Conservation (phyloP, 2,113 vertebrate species). For the Apteryx mantelli region DNA sequence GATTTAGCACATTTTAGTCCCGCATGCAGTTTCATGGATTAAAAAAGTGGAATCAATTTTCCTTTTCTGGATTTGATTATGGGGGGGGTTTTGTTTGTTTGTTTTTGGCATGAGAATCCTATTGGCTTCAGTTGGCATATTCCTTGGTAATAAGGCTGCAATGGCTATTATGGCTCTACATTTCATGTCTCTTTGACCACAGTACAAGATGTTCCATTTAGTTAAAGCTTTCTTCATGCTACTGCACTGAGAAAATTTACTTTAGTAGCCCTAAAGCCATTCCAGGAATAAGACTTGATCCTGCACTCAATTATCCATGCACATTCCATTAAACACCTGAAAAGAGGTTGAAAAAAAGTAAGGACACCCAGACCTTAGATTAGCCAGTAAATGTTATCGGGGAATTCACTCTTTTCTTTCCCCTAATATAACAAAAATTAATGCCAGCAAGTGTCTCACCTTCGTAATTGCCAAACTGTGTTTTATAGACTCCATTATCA, state of each 20-base stretch:
- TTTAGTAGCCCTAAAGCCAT: conserved; percentile 17
- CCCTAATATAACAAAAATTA: background rate
- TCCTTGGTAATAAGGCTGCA: background rate
- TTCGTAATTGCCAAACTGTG: background rate
- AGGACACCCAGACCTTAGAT: background rate
- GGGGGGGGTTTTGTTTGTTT: fast-evolving
- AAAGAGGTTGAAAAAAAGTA: conserved; percentile 5
- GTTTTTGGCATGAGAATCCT: background rate
- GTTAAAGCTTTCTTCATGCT: conserved; percentile 35
- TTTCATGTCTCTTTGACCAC: conserved; percentile 18
- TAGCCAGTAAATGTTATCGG: conserved; percentile 1
- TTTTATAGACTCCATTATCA: conserved; percentile 1
- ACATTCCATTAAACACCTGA: background rate
- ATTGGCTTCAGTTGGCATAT: background rate
- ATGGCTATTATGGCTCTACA: background rate
- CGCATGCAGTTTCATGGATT: background rate
- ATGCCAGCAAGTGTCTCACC: background rate
- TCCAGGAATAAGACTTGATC: conserved; percentile 53
- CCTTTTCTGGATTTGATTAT: background rate
- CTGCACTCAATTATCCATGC: conserved; percentile 28
- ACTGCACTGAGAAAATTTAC: conserved; percentile 24
- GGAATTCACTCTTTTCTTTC: background rate
- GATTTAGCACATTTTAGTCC: background rate
- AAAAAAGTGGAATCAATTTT: background rate
- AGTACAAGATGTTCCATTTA: conserved; percentile 11